Conservation (phyloP, 1,140 invertebrate genomes). For the Lamellibrachia luymesi region DNA sequence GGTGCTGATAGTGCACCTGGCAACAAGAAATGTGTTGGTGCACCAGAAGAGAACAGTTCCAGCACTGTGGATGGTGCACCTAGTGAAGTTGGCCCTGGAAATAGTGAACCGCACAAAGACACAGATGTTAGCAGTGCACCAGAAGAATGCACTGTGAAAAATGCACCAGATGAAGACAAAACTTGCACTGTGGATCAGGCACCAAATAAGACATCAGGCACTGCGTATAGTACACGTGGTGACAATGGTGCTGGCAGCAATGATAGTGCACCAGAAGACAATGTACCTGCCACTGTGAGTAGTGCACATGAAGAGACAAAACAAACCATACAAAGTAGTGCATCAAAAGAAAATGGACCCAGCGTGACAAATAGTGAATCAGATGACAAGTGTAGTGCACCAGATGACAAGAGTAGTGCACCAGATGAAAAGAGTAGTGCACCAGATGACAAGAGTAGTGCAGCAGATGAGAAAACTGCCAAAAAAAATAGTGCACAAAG, state of each 20-base stretch:
- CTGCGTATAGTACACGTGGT: neutral
- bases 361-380: too few relatives aligned
- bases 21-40: neutral
- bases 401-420: neutral
- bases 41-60: conserved; percentile 3
- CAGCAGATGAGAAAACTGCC: neutral
- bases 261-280: neutral
- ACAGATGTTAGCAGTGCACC: neutral
- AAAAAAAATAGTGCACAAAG: neutral
- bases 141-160: neutral
- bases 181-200: neutral
- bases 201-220: conserved; percentile 8
- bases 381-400: too few relatives aligned
- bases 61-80: neutral
- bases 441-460: neutral
- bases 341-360: too few relatives aligned
- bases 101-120: neutral
- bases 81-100: neutral
- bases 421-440: neutral
- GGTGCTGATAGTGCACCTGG: neutral
- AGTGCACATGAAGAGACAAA: neutral
- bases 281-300: neutral
- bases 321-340: too few relatives aligned
- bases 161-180: neutral
- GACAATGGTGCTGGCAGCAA: neutral